Evolutionary conservation across 2,888 invertebrate species (phyloP), one percentile per base, ranked within the genome.

Genomic region (Zele albiditarsus): DNA sequence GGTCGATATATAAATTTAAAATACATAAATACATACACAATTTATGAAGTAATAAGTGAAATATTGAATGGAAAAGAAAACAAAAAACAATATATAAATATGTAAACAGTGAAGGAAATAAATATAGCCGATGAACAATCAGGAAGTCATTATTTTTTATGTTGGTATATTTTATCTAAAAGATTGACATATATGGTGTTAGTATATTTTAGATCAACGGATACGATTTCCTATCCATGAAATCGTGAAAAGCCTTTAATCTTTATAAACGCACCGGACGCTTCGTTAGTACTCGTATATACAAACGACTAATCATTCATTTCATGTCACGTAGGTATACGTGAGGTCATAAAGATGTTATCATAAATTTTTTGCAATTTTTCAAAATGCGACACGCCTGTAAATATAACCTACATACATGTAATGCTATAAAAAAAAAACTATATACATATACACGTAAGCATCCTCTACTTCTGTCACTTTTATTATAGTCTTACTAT

Each of bases 291-390:
- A 65, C 68, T 2, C n/a, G 5, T 53, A 23, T 23, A 53, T 53
- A 53, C 20, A 53, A 20, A 73, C 58, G 73, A 38, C 75, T 76
- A 74, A 78, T 78, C 77, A 72, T 71, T 78, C 73, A 77, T 77
- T 79, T 79, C 60, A 42, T 67, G 53, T 68, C 68, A 74, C 27
- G 57, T 65, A n/a, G n/a, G 38, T 25, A 63, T 53, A 53, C 53
- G 20, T 53, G 6, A 53, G 53, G 53, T 71, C 57, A 66, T 74
- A 66, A 71, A 74, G 74, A 74, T 74, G 4, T 16, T 66, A 74
- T 74, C 74, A 42, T 53, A 31, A 58, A 74, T 74, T 74, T 74
- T 65, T 74, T 60, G 33, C 62, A 63, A 74, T 74, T 74, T 70
- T 74, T 74, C 74, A 71, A 65, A 63, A 58, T 20, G 25, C 25